Evolutionary conservation across 37 sponge, comb jelly and placozoan genomes (phyloP).

Genomic region (Cliona cf. orientalis): DNA sequence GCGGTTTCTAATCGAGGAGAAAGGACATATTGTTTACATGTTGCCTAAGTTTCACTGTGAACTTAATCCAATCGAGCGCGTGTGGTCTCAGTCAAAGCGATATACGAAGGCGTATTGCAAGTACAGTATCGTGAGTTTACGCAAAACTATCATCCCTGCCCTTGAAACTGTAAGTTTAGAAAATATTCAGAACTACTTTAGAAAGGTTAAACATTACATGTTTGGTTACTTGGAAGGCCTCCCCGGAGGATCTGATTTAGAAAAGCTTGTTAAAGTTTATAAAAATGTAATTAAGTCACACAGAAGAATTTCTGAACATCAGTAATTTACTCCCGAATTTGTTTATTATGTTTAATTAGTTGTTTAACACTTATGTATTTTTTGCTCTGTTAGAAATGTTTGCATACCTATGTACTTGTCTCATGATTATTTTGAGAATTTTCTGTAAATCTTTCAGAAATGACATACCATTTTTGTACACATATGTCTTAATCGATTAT

Average conservation of each 20-base stretch:
- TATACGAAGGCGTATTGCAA: slow-evolving; percentile 35
- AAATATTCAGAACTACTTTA: slow-evolving; percentile 39
- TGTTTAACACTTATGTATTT: too few species aligned
- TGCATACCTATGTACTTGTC: too few species aligned
- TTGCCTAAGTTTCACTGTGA: slow-evolving; percentile 47
- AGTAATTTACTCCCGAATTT: too few species aligned
- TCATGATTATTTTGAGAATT: too few species aligned
- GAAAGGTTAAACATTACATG: slow-evolving; percentile 39
- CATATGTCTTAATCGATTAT: too few species aligned
- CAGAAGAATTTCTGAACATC: slow-evolving; percentile 33
- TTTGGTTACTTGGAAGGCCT: slow-evolving; percentile 52
- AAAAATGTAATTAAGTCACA: slow-evolving; percentile 39
- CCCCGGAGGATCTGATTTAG: slow-evolving; percentile 40
- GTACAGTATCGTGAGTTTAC: slow-evolving; percentile 15
- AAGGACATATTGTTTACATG: slow-evolving; percentile 32
- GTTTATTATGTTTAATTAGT: too few species aligned
- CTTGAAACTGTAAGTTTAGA: slow-evolving; percentile 32
- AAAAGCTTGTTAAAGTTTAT: slow-evolving; percentile 33
- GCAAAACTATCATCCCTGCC: slow-evolving; percentile 37
- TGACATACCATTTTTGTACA: too few species aligned
- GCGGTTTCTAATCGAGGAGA: slow-evolving; percentile 24
- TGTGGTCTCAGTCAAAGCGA: slow-evolving; percentile 44
- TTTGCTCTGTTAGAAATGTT: too few species aligned
- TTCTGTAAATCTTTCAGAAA: too few species aligned
- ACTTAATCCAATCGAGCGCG: slow-evolving; percentile 47